Evolutionary conservation across 2,797 vertebrate species (phyloP).

Genomic region (Stomatorhinus walkeri): DNA sequence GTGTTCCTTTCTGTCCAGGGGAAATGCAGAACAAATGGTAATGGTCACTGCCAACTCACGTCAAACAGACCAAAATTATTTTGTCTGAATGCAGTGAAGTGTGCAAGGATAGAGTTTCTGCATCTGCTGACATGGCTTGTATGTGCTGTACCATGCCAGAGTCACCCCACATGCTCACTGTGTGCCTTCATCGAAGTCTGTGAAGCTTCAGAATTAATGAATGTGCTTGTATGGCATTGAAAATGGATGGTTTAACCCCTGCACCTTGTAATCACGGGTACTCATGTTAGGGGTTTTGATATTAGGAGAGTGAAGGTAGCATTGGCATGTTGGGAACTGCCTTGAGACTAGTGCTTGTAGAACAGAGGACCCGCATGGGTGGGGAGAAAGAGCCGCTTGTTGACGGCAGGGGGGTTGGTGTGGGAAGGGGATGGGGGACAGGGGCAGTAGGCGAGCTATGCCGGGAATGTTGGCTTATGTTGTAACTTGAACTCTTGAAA

Average conservation of each 20-base stretch:
- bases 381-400: slow-evolving; percentile 17
- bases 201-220: background rate
- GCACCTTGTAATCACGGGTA: slow-evolving; percentile 18
- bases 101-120: slow-evolving; percentile 45
- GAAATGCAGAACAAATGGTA: slow-evolving; percentile 18
- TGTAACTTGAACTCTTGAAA: slow-evolving; percentile 62
- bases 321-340: slow-evolving; percentile 34
- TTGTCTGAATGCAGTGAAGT: slow-evolving; percentile 38
- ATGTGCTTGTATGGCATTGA: background rate
- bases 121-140: slow-evolving; percentile 44
- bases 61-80: slow-evolving; percentile 11
- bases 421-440: slow-evolving; percentile 36
- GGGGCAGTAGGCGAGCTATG: slow-evolving; percentile 59
- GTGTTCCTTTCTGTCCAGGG: background rate
- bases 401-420: slow-evolving; percentile 35
- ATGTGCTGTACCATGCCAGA: slow-evolving; percentile 27
- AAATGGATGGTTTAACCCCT: slow-evolving; percentile 14
- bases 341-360: background rate
- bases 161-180: background rate
- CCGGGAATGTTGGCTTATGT: slow-evolving; percentile 63
- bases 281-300: background rate
- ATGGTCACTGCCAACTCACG: background rate
- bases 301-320: background rate
- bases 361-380: background rate
- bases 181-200: background rate